Evolutionary conservation across 2,113 vertebrate species (phyloP).

Genomic region (Colinus virginianus): DNA sequence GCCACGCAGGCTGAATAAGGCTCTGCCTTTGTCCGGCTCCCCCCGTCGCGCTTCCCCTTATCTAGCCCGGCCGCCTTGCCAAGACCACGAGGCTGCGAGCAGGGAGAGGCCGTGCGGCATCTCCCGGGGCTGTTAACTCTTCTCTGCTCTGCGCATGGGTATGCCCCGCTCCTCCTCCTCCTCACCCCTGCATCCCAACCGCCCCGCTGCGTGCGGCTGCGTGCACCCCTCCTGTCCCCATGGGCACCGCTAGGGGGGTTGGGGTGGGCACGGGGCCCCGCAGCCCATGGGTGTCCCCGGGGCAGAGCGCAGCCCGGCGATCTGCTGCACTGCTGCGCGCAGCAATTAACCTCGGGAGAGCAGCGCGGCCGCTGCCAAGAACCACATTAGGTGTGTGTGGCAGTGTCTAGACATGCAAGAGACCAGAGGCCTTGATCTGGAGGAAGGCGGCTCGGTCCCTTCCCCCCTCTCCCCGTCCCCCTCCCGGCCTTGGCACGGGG

Average conservation of each 20-base stretch:
- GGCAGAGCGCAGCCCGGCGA: constrained; percentile 22
- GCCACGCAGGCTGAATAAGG: constrained; percentile 18
- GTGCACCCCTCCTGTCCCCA: neutral
- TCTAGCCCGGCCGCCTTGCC: constrained; percentile 32
- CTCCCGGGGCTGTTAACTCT: neutral
- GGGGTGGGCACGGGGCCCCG: neutral
- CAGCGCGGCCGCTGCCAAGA: constrained; percentile 66
- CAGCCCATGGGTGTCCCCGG: neutral
- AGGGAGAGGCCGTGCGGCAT: neutral
- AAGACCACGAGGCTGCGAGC: neutral
- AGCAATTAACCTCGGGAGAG: constrained; percentile 69
- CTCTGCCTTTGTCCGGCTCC: constrained; percentile 52
- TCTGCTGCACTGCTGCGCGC: constrained; percentile 30
- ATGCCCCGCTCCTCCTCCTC: neutral
- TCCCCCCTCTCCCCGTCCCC: neutral
- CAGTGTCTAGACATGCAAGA: constrained; percentile 70
- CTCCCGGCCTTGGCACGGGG: neutral
- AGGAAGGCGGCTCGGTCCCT: constrained; percentile 41
- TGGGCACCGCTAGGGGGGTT: neutral
- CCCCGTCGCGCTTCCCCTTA: constrained; percentile 24
- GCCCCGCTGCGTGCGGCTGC: rapidly evolving
- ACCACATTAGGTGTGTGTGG: constrained; percentile 74
- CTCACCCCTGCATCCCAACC: rapidly evolving
- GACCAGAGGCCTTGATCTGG: constrained; percentile 68
- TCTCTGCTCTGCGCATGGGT: neutral